phyloP scores from a whole-genome alignment of 2,113 vertebrate species.

The Pollachius pollachius region DNA sequence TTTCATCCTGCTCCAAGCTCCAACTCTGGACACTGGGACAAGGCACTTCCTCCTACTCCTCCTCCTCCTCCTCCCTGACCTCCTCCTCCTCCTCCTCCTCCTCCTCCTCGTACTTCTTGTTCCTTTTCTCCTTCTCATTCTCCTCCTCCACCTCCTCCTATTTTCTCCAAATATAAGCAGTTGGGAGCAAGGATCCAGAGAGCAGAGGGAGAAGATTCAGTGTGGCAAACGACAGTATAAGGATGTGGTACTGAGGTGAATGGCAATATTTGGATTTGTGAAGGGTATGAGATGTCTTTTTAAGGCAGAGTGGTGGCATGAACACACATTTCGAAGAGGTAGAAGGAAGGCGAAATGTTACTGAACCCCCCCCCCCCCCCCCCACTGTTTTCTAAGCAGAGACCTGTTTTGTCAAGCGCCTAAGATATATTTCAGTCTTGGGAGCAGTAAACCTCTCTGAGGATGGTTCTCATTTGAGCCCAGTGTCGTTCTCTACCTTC shows the following conservation, averaged over 20 bases:
- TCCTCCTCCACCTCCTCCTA: too few relatives aligned
- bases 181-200: too few relatives aligned
- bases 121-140: too few relatives aligned
- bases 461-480: neutral
- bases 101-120: too few relatives aligned
- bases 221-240: too few relatives aligned
- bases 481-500: neutral
- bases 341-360: neutral
- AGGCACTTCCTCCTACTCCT: conserved; percentile 3
- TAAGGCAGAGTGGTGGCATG: neutral
- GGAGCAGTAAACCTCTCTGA: neutral
- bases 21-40: conserved; percentile 28
- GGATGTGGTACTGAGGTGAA: too few relatives aligned
- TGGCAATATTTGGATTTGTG: too few relatives aligned
- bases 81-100: too few relatives aligned
- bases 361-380: conserved; percentile 6
- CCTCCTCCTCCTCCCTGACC: too few relatives aligned
- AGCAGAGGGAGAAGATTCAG: too few relatives aligned
- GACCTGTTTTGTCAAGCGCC: conserved; percentile 6
- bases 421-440: neutral
- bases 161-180: too few relatives aligned
- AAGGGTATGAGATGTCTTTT: too few relatives aligned
- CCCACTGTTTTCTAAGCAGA: conserved; percentile 43
- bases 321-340: neutral
- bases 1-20: conserved; percentile 38